Evolutionary conservation across 2,888 invertebrate species (phyloP).

Genomic region (Altica lythri): DNA sequence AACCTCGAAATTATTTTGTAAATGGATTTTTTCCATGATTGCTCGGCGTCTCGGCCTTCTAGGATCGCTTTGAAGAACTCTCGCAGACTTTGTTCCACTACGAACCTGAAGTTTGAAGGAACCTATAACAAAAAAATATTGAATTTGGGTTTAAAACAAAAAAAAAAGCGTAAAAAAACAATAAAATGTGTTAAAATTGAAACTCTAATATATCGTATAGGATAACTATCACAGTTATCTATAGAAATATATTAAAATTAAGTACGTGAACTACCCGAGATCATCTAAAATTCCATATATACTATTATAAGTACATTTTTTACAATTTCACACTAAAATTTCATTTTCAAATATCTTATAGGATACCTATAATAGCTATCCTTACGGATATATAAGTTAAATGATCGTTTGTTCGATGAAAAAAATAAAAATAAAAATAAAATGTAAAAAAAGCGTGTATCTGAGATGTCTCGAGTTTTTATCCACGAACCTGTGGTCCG

Average conservation of each 20-base stretch:
- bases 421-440: conserved; percentile 28
- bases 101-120: conserved; percentile 94
- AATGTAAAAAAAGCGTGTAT: conserved; percentile 26
- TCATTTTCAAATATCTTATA: background rate
- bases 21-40: conserved; percentile 99
- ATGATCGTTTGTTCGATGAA: too few relatives aligned
- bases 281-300: too few relatives aligned
- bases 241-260: conserved; percentile 27
- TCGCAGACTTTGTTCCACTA: conserved; percentile 95
- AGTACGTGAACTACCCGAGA: conserved; percentile 38
- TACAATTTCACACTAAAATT: too few relatives aligned
- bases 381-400: conserved; percentile 34
- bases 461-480: conserved; percentile 49
- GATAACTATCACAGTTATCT: background rate
- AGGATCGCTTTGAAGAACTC: conserved; percentile 99
- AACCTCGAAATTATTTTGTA: conserved; percentile 99
- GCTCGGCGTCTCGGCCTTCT: conserved; percentile 95
- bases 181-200: background rate
- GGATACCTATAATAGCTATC: background rate
- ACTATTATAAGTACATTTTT: too few relatives aligned
- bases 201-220: background rate
- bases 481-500: conserved; percentile 68
- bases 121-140: conserved; percentile 68
- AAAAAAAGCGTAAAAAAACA: conserved; percentile 7
- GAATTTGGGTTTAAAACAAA: background rate